These are phyloP conservation scores for Oasisia sp. DNA, from an alignment of 2,888 invertebrate genomes.

Conservation along the genomic window DNA sequence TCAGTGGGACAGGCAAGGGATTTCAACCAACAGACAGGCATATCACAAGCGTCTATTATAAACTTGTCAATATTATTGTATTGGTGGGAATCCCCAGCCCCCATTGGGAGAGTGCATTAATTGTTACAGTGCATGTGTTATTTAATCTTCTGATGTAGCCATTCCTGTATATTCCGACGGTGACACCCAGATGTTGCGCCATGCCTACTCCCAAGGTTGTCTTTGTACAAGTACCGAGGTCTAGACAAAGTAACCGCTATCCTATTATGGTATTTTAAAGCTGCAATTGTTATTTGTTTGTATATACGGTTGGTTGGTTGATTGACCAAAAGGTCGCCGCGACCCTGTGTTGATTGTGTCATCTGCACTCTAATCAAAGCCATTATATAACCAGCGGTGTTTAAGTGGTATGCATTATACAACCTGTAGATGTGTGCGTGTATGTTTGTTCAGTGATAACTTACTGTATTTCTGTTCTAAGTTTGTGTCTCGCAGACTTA, in stretches of 20 bases:
- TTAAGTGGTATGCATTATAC: background rate
- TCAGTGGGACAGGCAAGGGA: too few relatives aligned
- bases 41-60: too few relatives aligned
- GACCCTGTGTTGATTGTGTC: background rate
- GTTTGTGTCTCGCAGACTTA: background rate
- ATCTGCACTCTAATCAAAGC: background rate
- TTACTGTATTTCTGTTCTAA: background rate
- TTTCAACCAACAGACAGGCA: too few relatives aligned
- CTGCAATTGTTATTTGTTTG: background rate
- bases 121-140: background rate
- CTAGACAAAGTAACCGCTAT: background rate
- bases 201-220: background rate
- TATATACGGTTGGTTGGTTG: slow-evolving; percentile 5
- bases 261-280: background rate
- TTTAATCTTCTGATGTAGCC: background rate
- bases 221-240: background rate
- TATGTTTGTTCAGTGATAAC: background rate
- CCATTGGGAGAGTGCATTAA: background rate
- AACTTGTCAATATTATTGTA: too few relatives aligned
- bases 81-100: too few relatives aligned
- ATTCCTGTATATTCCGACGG: background rate
- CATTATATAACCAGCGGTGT: background rate
- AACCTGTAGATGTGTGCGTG: background rate
- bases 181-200: background rate
- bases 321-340: background rate